phyloP scores from a whole-genome alignment of 2,797 vertebrate species.

The Vultur gryphus region DNA sequence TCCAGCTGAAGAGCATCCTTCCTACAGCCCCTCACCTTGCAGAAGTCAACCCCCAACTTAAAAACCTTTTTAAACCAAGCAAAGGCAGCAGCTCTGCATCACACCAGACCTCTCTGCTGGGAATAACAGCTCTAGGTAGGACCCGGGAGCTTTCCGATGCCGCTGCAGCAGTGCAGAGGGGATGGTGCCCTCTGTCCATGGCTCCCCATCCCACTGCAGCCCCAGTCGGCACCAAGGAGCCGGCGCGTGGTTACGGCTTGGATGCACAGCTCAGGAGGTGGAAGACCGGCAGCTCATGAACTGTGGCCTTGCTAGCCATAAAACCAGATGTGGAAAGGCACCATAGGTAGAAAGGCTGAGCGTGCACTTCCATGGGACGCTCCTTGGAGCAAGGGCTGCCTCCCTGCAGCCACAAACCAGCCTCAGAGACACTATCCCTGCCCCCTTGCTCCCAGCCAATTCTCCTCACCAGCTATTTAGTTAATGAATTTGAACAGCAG shows the following conservation, averaged over 20 bases:
- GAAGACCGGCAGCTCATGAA: not conserved
- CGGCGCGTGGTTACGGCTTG: rapidly evolving
- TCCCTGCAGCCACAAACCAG: not conserved
- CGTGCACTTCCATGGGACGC: not conserved
- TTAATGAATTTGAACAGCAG: not conserved
- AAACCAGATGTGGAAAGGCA: not conserved
- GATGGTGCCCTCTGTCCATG: not conserved
- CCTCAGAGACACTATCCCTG: not conserved
- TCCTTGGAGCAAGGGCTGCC: not conserved
- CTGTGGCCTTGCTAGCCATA: not conserved
- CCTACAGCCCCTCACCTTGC: not conserved
- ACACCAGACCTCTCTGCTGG: rapidly evolving
- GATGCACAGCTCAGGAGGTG: not conserved
- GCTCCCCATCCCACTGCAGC: not conserved
- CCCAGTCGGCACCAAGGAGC: not conserved
- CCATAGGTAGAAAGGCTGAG: not conserved
- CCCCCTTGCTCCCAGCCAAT: rapidly evolving
- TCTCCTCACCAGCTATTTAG: not conserved
- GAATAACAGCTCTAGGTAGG: not conserved
- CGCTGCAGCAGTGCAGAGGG: not conserved
- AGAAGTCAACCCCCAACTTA: not conserved
- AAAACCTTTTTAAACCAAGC: not conserved
- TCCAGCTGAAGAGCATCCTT: not conserved
- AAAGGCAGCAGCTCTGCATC: not conserved
- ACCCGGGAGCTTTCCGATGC: not conserved